These are phyloP conservation scores for Limnodromus scolopaceus DNA, from an alignment of 2,797 vertebrate genomes.

Conservation along the genomic window DNA sequence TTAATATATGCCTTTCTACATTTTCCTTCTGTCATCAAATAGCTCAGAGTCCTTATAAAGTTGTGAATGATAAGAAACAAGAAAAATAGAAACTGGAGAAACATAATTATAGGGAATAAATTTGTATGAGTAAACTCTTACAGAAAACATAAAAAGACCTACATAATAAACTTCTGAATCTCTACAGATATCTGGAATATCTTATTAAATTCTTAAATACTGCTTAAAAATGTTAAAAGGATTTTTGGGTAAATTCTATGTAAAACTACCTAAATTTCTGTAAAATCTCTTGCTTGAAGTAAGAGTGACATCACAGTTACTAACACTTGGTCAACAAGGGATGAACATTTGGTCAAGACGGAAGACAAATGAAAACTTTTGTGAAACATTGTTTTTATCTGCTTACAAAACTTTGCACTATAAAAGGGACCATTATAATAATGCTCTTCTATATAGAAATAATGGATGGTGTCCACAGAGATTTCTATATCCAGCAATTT, in stretches of 20 bases:
- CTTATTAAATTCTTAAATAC: not conserved
- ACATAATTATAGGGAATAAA: not conserved
- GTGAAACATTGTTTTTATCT: not conserved
- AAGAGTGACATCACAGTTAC: not conserved
- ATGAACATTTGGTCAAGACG: not conserved
- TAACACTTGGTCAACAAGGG: not conserved
- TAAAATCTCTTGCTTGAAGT: not conserved
- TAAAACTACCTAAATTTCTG: not conserved
- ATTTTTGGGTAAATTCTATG: not conserved
- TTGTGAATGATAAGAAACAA: not conserved
- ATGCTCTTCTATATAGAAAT: not conserved
- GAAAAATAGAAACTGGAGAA: not conserved
- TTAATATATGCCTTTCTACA: not conserved
- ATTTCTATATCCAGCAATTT: not conserved
- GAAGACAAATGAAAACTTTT: not conserved
- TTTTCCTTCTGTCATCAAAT: not conserved
- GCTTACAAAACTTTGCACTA: not conserved
- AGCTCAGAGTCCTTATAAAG: not conserved
- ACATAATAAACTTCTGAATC: not conserved
- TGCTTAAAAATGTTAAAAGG: not conserved
- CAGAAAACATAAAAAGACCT: not conserved
- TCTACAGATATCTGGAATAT: not conserved
- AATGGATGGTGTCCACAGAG: not conserved
- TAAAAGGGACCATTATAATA: not conserved
- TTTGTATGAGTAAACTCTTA: not conserved